Conservation (phyloP, 2,797 vertebrate genomes). For the Mus spretus region DNA sequence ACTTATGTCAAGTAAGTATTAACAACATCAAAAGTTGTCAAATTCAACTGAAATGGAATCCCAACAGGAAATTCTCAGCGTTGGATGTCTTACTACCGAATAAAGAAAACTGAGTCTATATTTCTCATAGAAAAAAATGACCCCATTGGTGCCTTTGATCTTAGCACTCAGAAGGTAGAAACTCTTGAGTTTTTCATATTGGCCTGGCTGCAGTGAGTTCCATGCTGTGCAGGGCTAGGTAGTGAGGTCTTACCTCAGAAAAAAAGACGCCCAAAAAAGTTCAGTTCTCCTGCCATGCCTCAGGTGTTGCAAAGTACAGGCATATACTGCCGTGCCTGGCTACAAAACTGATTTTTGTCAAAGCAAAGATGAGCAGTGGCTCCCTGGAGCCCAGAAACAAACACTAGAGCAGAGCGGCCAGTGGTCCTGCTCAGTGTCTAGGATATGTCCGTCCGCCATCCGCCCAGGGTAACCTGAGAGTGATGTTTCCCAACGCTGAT, state of each 20-base stretch:
- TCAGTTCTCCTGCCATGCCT: neutral
- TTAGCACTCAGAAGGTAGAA: neutral
- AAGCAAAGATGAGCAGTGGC: neutral
- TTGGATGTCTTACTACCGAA: neutral
- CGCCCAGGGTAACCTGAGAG: accelerated
- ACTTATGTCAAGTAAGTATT: neutral
- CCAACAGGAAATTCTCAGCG: neutral
- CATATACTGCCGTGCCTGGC: no score
- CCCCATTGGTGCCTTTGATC: neutral
- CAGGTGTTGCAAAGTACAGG: neutral
- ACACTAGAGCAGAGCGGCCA: neutral
- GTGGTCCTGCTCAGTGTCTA: neutral
- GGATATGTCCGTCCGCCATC: no score
- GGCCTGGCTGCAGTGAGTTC: neutral
- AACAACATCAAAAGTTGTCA: conserved; percentile 4
- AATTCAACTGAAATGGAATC: conserved; percentile 1
- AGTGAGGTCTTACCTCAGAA: neutral
- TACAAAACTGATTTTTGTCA: neutral
- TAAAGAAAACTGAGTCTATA: neutral
- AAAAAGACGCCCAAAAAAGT: neutral
- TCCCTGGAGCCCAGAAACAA: neutral
- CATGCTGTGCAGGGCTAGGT: neutral
- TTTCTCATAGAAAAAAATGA: neutral
- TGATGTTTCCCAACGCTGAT: accelerated
- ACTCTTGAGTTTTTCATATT: neutral